Percentiles rank a stretch among this genome's conserved stretches.
phyloP scores from a whole-genome alignment of 2,797 vertebrate genomes.

The Loriculus beryllinus region DNA sequence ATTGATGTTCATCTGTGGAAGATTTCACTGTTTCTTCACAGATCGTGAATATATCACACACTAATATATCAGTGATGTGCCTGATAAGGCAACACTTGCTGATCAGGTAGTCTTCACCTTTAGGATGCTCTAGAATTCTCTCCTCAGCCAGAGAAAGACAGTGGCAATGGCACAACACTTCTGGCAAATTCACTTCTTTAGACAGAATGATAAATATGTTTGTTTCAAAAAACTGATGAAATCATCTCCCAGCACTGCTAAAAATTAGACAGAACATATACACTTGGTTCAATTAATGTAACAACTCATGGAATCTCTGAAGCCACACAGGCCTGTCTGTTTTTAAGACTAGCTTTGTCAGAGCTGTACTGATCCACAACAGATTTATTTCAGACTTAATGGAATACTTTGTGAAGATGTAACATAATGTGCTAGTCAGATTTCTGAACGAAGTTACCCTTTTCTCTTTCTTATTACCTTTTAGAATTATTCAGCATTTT shows the following conservation, averaged over 20 bases:
- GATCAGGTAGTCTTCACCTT: not conserved
- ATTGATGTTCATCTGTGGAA: not conserved
- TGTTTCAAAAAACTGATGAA: not conserved
- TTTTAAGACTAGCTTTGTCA: not conserved
- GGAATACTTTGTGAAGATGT: not conserved
- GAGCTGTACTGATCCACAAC: not conserved
- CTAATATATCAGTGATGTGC: not conserved
- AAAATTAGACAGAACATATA: not conserved
- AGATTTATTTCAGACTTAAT: not conserved
- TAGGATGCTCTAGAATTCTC: not conserved
- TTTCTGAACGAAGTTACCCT: not conserved
- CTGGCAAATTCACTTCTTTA: not conserved
- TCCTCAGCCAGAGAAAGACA: not conserved
- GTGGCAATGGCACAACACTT: not conserved
- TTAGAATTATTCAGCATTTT: not conserved
- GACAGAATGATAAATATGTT: not conserved
- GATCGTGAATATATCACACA: not conserved
- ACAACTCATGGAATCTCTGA: not conserved
- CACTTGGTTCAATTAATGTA: not conserved
- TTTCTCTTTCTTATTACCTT: not conserved
- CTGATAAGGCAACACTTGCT: not conserved
- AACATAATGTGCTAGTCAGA: not conserved
- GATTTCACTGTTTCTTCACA: not conserved
- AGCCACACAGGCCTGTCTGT: not conserved
- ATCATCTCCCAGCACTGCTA: not conserved